phyloP scores from a whole-genome alignment of 1,140 invertebrate species.

The Drosophila kohkoa region DNA sequence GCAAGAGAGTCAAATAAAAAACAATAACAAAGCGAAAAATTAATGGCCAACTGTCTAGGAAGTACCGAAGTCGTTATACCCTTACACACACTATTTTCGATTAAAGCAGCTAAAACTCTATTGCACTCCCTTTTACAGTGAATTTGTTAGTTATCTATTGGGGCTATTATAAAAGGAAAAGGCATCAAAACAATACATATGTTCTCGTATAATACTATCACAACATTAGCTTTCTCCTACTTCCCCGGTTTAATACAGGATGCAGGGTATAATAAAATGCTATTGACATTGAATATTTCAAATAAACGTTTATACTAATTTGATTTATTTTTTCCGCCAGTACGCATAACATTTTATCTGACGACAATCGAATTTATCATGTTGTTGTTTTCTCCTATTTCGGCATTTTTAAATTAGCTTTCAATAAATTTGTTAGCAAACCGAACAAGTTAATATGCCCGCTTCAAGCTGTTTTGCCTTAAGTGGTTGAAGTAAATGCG shows the following conservation, averaged over 20 bases:
- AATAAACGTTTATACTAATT: conserved; percentile 11
- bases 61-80: neutral
- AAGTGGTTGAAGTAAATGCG: conserved; percentile 19
- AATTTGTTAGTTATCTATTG: too few relatives aligned
- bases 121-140: too few relatives aligned
- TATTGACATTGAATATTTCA: conserved; percentile 24
- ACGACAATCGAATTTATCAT: conserved; percentile 8
- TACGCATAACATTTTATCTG: conserved; percentile 18
- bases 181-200: too few relatives aligned
- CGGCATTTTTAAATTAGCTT: conserved; percentile 32
- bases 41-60: neutral
- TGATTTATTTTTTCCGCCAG: conserved; percentile 25
- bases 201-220: too few relatives aligned
- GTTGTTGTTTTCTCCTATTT: conserved; percentile 19
- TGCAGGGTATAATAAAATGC: neutral
- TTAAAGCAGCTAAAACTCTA: too few relatives aligned
- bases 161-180: too few relatives aligned
- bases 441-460: conserved; percentile 21
- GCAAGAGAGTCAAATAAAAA: neutral
- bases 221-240: neutral
- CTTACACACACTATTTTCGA: neutral
- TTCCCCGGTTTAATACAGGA: neutral
- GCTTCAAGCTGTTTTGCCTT: conserved; percentile 16
- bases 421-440: conserved; percentile 26
- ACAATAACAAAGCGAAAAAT: neutral